Percentiles rank a stretch among this genome's conserved stretches.
Conservation (phyloP, 2,113 vertebrate species). For the Brachypodius melanocephalos region DNA sequence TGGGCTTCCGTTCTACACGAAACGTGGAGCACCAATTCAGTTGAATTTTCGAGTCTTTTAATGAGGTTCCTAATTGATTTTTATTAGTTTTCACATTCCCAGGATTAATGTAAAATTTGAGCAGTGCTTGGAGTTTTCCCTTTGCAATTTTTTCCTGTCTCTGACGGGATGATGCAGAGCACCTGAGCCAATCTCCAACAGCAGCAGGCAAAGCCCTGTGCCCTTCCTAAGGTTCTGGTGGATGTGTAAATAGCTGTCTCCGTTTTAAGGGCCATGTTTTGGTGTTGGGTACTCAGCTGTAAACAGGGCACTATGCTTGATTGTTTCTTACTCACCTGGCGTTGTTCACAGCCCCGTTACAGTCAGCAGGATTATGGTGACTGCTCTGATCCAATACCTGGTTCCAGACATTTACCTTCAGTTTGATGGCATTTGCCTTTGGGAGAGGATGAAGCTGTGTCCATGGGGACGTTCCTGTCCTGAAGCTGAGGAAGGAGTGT, state of each 20-base stretch:
- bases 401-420: background rate
- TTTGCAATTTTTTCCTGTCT: too few relatives aligned
- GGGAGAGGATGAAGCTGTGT: background rate
- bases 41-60: background rate
- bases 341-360: background rate
- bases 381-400: background rate
- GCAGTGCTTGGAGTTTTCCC: background rate
- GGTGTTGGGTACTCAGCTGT: background rate
- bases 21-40: background rate
- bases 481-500: background rate
- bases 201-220: rapidly evolving
- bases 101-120: background rate
- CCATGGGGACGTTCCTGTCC: background rate
- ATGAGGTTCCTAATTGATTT: background rate
- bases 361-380: background rate
- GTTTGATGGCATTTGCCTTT: background rate
- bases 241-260: background rate
- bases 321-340: background rate
- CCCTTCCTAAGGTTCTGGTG: background rate
- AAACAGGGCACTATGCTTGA: background rate
- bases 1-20: background rate
- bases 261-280: background rate
- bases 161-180: rapidly evolving
- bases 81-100: background rate
- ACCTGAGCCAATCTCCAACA: background rate